These are phyloP conservation scores for Borostomias antarcticus DNA, from an alignment of 2,797 vertebrate genomes.

Conservation along the genomic window DNA sequence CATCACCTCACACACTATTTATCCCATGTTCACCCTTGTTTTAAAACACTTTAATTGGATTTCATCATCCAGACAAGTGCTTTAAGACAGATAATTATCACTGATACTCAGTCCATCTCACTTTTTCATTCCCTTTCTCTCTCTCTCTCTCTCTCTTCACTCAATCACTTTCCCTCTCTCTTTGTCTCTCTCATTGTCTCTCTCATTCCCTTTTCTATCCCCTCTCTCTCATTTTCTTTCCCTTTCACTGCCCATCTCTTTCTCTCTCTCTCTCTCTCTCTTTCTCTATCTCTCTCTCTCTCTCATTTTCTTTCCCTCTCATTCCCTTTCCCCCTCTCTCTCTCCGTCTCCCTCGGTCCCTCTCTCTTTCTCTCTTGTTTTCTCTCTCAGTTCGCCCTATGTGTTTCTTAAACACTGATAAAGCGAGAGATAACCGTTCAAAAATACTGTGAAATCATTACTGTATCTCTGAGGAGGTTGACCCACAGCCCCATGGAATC, in stretches of 20 bases:
- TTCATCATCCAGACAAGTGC: constrained; percentile 51
- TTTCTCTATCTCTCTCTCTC: constrained; percentile 12
- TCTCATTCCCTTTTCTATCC: not conserved
- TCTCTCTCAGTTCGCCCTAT: not conserved
- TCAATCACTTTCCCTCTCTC: not conserved
- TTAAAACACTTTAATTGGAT: constrained; percentile 51
- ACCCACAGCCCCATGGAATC: not conserved
- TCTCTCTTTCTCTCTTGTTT: not conserved
- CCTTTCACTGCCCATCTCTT: no score
- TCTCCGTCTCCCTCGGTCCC: not conserved
- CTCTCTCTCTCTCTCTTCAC: not conserved
- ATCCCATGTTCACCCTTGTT: constrained; percentile 41
- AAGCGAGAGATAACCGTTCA: constrained; percentile 18
- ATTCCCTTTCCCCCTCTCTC: not conserved
- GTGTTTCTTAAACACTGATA: constrained; percentile 21
- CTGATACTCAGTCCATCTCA: constrained; percentile 37
- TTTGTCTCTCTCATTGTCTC: not conserved
- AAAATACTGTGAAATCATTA: constrained; percentile 6
- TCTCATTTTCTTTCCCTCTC: no score
- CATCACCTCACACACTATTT: constrained; percentile 30
- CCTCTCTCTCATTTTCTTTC: no score
- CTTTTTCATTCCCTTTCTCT: constrained; percentile 17
- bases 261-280: constrained; percentile 15
- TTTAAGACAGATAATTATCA: constrained; percentile 57
- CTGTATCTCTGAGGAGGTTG: not conserved